Base-by-base conservation (phyloP, 2,797 vertebrate species). In the Malacoctenus gilli region DNA sequence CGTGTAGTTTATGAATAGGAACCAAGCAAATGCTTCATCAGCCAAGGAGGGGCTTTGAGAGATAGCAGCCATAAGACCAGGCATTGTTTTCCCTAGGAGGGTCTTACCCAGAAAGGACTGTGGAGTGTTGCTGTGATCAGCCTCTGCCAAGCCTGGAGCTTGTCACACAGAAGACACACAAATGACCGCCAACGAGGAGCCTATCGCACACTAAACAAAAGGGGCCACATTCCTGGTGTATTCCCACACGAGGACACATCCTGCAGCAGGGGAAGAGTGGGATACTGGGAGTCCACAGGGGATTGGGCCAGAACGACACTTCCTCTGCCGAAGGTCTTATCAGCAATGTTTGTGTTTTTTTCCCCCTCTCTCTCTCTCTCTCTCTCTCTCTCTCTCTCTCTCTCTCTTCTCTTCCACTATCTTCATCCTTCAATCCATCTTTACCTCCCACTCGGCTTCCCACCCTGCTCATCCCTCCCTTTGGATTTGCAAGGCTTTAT, bases 181-280 rank as follows among this genome's bases (percentile, higher is more conserved):
- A 80, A 68, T 68, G 73, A 76, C 75, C 41, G 81, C 82, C 75
- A 85, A 82, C 76, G 64, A 82, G 82, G 79, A 84, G 84, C 82
- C 77, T 72, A 90, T 83, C 79, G 14, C 77, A 75, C 69, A 51
- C 84, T 80, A 84, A 90, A 89, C 91, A 91, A 88, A 89, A 88
- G 84, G 78, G 84, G 79, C 86, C 72, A 75, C 90, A 92, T 93
- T 92, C 89, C 84, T 82, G 38, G 64, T 55, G 76, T 89, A 87
- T 91, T 93, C 90, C 91, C 89, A 89, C 89, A 85, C 53, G 80
- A 86, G 82, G 81, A 82, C 71, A 76, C 84, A 86, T 92, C 91
- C 91, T 91, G 88, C 75, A 71, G 84, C 83, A 82, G 77, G 79
- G 86, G 79, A 86, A 82, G 83, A 77, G 74, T 60, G 79, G 85